Percentiles rank a stretch among this genome's conserved stretches.
These are phyloP conservation scores for human (Homo sapiens) DNA, from an alignment of 2,113 vertebrate species.

Conservation along the genomic window DNA sequence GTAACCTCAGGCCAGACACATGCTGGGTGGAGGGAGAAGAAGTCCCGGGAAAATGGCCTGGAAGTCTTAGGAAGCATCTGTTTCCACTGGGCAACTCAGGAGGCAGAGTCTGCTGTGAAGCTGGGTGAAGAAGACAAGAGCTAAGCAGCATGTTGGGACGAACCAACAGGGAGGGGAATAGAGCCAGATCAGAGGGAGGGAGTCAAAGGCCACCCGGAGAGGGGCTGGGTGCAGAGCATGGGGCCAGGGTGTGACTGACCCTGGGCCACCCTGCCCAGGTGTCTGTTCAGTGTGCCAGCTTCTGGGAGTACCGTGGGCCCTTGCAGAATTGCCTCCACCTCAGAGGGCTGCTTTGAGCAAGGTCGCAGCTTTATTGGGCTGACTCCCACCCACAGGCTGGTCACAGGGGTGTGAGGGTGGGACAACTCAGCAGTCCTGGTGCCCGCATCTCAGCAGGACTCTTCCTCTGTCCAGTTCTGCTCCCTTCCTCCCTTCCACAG, in stretches of 20 bases:
- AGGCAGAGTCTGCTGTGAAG: fast-evolving
- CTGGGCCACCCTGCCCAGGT: too few relatives aligned
- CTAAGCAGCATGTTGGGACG: fast-evolving
- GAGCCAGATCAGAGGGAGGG: fast-evolving
- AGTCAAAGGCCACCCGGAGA: background rate
- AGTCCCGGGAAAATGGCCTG: fast-evolving
- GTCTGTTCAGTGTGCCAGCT: fast-evolving
- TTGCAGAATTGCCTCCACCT: fast-evolving
- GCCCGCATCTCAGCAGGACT: fast-evolving
- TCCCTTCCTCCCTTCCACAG: background rate
- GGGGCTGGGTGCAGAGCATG: fast-evolving
- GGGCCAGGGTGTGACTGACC: fast-evolving
- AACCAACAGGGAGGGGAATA: fast-evolving
- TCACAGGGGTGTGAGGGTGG: fast-evolving
- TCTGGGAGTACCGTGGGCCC: fast-evolving
- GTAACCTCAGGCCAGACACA: fast-evolving
- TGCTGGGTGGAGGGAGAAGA: fast-evolving
- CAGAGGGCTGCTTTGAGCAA: fast-evolving
- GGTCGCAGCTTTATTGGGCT: too few relatives aligned
- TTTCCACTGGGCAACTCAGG: background rate
- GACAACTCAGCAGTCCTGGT: too few relatives aligned
- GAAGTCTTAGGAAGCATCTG: background rate
- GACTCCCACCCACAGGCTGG: fast-evolving
- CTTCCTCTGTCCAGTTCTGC: background rate
- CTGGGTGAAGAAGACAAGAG: fast-evolving